Percentiles rank a stretch among this genome's conserved stretches.
Conservation (phyloP, 37 sponge, comb jelly and placozoan genomes). For the Ianthella basta region DNA sequence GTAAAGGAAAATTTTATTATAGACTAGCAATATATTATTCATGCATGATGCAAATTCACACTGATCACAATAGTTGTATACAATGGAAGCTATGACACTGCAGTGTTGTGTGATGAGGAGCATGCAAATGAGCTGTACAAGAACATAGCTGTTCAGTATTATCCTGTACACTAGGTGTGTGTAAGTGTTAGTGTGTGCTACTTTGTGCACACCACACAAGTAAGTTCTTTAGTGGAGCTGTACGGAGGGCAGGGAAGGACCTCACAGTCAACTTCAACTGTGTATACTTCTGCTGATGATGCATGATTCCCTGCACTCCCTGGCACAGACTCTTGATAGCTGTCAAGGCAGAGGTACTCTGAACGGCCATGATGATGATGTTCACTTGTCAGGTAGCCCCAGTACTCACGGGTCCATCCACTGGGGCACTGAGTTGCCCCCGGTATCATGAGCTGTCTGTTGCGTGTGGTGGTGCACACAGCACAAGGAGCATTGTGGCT, state of each 20-base stretch:
- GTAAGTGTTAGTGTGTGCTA: background rate
- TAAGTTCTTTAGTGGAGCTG: background rate
- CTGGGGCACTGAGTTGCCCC: background rate
- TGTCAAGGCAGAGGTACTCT: background rate
- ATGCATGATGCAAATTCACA: no score
- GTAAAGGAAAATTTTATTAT: no score
- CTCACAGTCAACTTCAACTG: background rate
- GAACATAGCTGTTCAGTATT: no score
- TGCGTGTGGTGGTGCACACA: background rate
- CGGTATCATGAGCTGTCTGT: background rate
- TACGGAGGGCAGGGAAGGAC: constrained; percentile 13
- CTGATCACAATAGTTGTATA: no score
- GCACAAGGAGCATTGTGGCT: constrained; percentile 30
- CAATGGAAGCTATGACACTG: no score
- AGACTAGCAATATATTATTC: no score
- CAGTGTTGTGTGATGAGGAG: no score
- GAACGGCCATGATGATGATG: no score
- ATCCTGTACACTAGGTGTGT: no score
- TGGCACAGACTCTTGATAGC: no score
- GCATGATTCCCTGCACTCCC: constrained; percentile 5
- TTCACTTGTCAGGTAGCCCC: background rate
- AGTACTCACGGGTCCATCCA: constrained; percentile 12
- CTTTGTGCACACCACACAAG: background rate
- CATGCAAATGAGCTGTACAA: no score
- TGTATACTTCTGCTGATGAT: background rate